Evolutionary conservation across 2,113 vertebrate species (phyloP).

Genomic region (Gambusia affinis): DNA sequence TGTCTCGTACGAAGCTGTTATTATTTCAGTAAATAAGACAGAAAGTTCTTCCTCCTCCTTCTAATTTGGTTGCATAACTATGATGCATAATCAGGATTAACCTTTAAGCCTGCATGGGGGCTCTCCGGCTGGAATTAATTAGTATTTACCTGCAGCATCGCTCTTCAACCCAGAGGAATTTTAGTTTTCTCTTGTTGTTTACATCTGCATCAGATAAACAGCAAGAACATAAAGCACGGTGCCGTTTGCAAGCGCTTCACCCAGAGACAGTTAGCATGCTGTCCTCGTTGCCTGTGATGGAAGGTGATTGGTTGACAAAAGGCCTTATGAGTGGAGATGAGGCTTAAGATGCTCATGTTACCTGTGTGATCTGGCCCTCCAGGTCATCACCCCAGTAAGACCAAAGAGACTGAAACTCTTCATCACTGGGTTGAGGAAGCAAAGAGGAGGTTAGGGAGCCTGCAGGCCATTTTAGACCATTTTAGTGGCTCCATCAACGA

Average conservation of each 20-base stretch:
- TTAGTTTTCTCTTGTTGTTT: background rate
- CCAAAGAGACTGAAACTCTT: background rate
- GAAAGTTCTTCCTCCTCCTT: background rate
- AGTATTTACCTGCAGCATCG: conserved; percentile 17
- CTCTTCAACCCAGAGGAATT: background rate
- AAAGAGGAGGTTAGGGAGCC: background rate
- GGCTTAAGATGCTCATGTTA: conserved; percentile 49
- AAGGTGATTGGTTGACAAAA: conserved; percentile 29
- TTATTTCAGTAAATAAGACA: no score
- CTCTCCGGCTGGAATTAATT: conserved; percentile 17
- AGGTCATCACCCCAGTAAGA: conserved; percentile 11
- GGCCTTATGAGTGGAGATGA: conserved; percentile 34
- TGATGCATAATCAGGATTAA: conserved; percentile 23
- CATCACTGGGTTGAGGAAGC: background rate
- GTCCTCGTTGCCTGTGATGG: conserved; percentile 40
- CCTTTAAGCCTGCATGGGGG: background rate
- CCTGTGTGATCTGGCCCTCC: conserved; percentile 17
- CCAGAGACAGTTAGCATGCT: conserved; percentile 23
- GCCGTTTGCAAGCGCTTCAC: conserved; percentile 7
- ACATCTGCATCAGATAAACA: conserved; percentile 16
- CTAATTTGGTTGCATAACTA: conserved; percentile 23
- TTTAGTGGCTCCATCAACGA: no score
- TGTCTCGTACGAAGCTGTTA: no score
- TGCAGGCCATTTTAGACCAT: no score
- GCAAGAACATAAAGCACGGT: conserved; percentile 2